Base-by-base conservation (phyloP, 2,113 vertebrate genomes). In the Orthochromis indermauri region DNA sequence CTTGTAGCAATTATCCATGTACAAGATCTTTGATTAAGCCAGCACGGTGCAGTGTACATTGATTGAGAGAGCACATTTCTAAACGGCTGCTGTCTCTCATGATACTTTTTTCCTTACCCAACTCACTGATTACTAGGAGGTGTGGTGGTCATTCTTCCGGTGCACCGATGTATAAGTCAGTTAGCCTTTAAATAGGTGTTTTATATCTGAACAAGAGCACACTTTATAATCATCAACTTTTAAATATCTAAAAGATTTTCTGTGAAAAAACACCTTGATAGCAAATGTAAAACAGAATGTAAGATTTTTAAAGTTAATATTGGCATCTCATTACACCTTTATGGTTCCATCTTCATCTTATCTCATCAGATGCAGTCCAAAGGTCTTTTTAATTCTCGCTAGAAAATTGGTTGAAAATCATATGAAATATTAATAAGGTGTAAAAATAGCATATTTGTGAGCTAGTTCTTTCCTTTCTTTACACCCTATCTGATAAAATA, bases 1-100 rank as follows among this genome's bases (percentile, higher is more conserved):
- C 89, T 86, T 94, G 94, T 93, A 93, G 92, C 61, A 90, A 94
- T 94, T 95, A 93, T 95, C 93, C 90, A 86, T 88, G 91, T 91
- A 92, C 95, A 94, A 86, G 93, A 94, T 94, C 93, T 94, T 91
- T 94, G 94, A 96, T 96, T 96, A 95, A 94, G 83, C 88, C 89
- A 37, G 84, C 86, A 79, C 47, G 7, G 71, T 84, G 88, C 73
- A 55, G 90, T 91, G 88, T 90, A 87, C 89, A 94, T 94, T 95
- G 95, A 95, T 94, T 95, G 89, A 88, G 89, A 87, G 90, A 90
- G 80, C 90, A 89, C 78, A 28, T 80, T 92, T 86, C 89, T 59
- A 16, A 92, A 63, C 26, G 91, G 91, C 90, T 93, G 82, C 59
- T 87, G 87, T 91, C 91, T 92, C 82, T 81, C 71, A 9, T 89